These are phyloP conservation scores for Pyrgilauda ruficollis DNA, from an alignment of 2,113 vertebrate species.

Conservation along the genomic window DNA sequence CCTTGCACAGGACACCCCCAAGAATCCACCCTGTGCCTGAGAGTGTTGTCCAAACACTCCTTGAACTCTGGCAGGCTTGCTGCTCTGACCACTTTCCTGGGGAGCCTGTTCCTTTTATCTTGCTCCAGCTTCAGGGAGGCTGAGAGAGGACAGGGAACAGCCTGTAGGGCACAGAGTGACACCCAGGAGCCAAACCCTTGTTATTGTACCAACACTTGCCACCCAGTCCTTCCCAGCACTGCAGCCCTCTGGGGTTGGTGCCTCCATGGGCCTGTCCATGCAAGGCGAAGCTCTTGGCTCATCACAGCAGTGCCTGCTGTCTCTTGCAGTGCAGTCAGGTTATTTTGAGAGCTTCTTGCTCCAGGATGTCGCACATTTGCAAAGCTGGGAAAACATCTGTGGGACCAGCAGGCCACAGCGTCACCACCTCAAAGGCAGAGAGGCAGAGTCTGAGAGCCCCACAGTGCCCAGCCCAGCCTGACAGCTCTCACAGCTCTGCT, in stretches of 20 bases:
- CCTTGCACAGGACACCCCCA: not conserved
- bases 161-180: not conserved
- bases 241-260: not conserved
- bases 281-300: not conserved
- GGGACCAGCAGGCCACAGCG: fast-evolving
- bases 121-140: not conserved
- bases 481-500: not conserved
- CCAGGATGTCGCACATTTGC: not conserved
- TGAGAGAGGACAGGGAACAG: not conserved
- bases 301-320: not conserved
- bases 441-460: not conserved
- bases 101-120: not conserved
- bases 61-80: not conserved
- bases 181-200: not conserved
- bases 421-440: not conserved
- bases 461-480: not conserved
- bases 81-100: not conserved
- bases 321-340: not conserved
- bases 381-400: not conserved
- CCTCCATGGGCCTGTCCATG: not conserved
- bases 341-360: not conserved
- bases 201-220: not conserved
- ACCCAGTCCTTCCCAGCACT: not conserved
- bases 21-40: not conserved
- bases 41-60: not conserved